Evolutionary conservation across 92 coral and sea anemone genomes (phyloP).

Genomic region (Epizoanthus ramosus): DNA sequence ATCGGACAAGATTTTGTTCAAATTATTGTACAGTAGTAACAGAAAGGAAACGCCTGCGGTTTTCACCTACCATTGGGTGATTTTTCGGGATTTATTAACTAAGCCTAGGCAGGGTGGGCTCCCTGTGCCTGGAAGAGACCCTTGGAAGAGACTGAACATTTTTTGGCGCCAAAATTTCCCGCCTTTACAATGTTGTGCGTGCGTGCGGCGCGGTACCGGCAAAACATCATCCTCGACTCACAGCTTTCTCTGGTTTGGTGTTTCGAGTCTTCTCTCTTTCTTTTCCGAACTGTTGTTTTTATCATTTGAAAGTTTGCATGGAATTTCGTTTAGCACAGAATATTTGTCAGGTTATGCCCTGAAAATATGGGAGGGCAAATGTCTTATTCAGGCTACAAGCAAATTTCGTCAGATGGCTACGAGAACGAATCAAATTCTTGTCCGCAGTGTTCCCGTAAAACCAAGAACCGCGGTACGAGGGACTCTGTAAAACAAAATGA

Average conservation of each 20-base stretch:
- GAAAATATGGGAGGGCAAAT: conserved; percentile 40
- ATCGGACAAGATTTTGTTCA: too few species aligned
- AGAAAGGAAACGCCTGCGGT: too few species aligned
- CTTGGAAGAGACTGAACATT: too few species aligned
- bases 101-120: too few species aligned
- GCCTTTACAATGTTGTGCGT: conserved; percentile 3
- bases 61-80: too few species aligned
- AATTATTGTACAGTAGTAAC: too few species aligned
- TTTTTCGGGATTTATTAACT: too few species aligned
- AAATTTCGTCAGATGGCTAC: conserved; percentile 6
- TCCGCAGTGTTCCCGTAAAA: not conserved
- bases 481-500: conserved; percentile 43
- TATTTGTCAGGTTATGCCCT: not conserved
- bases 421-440: conserved; percentile 16
- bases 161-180: conserved; percentile 45
- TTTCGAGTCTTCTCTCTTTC: not conserved
- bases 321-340: not conserved
- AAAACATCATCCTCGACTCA: too few species aligned
- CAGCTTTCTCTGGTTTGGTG: not conserved
- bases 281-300: not conserved
- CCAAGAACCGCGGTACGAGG: not conserved
- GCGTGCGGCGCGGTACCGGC: not conserved
- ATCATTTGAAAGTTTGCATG: not conserved
- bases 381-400: conserved; percentile 31
- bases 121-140: too few species aligned